Conservation (phyloP, 2,113 vertebrate genomes). For the Myiopsitta monachus region DNA sequence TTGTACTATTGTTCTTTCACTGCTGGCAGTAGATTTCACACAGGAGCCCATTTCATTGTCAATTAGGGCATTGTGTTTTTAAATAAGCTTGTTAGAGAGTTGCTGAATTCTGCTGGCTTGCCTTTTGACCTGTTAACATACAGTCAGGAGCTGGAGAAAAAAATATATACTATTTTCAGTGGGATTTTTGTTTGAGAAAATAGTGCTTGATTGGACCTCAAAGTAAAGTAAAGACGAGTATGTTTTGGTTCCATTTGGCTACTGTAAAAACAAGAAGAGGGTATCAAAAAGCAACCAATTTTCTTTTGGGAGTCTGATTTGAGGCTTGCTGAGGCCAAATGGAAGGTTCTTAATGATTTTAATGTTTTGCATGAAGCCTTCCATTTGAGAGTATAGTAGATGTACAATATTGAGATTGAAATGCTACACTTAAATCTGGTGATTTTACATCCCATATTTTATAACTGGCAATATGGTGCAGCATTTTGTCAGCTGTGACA, state of each 20-base stretch:
- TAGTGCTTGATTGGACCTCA: background rate
- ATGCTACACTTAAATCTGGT: background rate
- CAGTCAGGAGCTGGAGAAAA: background rate
- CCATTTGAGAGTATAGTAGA: background rate
- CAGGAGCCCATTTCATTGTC: background rate
- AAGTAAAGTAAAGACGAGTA: background rate
- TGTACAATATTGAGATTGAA: background rate
- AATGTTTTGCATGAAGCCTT: background rate
- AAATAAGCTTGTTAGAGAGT: background rate
- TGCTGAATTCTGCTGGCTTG: background rate
- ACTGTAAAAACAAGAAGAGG: background rate
- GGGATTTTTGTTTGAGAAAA: background rate
- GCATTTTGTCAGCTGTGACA: background rate
- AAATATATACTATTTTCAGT: background rate
- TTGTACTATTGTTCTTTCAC: background rate
- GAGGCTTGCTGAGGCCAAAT: background rate
- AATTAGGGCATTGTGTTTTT: background rate
- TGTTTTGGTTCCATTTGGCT: background rate
- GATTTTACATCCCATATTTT: conserved; percentile 2
- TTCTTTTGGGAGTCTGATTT: background rate
- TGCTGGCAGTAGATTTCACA: background rate
- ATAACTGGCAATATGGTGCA: background rate
- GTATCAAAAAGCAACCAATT: background rate
- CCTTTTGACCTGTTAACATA: background rate
- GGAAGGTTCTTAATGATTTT: background rate